A percentile compares a stretch with the other conserved stretches of the same genome.
phyloP scores from a whole-genome alignment of 2,113 vertebrate species.

The Atlantisia rogersi region DNA sequence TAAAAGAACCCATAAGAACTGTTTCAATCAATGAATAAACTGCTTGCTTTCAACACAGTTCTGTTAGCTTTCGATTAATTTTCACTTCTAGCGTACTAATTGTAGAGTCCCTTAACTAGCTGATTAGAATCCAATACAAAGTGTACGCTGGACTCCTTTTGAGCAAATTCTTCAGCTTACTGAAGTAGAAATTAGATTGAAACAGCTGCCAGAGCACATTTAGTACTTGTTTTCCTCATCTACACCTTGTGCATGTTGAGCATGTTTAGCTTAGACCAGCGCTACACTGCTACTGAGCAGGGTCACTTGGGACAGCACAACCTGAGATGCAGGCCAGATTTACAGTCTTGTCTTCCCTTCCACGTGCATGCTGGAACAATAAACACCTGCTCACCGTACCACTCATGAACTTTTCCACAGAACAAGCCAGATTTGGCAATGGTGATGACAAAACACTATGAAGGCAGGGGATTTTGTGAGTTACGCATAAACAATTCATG shows the following conservation, averaged over 20 bases:
- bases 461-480: not conserved
- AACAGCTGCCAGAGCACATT: not conserved
- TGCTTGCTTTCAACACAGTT: not conserved
- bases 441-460: not conserved
- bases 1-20: not conserved
- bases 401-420: fast-evolving
- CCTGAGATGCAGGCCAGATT: not conserved
- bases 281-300: not conserved
- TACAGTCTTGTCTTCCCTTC: not conserved
- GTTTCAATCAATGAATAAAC: not conserved
- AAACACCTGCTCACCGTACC: not conserved
- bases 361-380: not conserved
- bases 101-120: not conserved
- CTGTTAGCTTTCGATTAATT: constrained; percentile 3
- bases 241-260: not conserved
- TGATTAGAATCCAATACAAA: constrained; percentile 4
- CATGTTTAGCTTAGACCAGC: not conserved
- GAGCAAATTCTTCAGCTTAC: not conserved
- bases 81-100: not conserved
- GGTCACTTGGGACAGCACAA: not conserved
- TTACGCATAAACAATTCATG: not conserved
- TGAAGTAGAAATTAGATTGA: not conserved
- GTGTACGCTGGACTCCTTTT: not conserved
- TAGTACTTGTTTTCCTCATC: not conserved
- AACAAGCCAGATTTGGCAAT: fast-evolving